phyloP scores from a whole-genome alignment of 2,888 invertebrate genomes.

The Orthosia cruda region DNA sequence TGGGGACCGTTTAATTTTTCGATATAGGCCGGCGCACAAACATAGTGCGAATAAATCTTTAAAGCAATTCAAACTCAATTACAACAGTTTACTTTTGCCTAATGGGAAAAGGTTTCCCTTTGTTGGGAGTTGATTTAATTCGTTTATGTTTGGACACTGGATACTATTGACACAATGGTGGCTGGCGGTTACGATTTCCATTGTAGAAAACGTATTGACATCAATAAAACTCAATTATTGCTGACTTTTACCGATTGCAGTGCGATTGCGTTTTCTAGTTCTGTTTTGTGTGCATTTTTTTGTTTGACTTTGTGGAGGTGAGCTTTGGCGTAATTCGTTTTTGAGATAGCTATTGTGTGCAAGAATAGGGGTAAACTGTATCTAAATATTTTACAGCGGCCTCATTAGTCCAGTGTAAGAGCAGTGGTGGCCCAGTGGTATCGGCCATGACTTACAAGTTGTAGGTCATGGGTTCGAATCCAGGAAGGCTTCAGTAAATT shows the following conservation, averaged over 20 bases:
- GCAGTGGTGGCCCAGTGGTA: no score
- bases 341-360: not conserved
- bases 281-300: constrained; percentile 31
- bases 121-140: constrained; percentile 85
- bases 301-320: constrained; percentile 22
- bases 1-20: constrained; percentile 79
- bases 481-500: no score
- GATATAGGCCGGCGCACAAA: constrained; percentile 77
- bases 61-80: constrained; percentile 90
- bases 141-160: constrained; percentile 82
- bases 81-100: constrained; percentile 87
- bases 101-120: constrained; percentile 87
- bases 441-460: no score
- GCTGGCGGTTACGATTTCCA: constrained; percentile 62
- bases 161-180: constrained; percentile 78
- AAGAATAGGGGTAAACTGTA: no score
- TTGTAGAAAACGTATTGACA: constrained; percentile 60
- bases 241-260: constrained; percentile 50
- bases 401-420: no score
- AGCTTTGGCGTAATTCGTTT: constrained; percentile 9
- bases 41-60: constrained; percentile 87
- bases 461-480: no score
- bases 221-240: constrained; percentile 54
- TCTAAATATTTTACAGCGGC: not conserved
- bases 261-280: constrained; percentile 35